Evolutionary conservation across 1,140 invertebrate genomes (phyloP), one percentile per base, ranked within the genome.

Genomic region (Epicauta chinensis): DNA sequence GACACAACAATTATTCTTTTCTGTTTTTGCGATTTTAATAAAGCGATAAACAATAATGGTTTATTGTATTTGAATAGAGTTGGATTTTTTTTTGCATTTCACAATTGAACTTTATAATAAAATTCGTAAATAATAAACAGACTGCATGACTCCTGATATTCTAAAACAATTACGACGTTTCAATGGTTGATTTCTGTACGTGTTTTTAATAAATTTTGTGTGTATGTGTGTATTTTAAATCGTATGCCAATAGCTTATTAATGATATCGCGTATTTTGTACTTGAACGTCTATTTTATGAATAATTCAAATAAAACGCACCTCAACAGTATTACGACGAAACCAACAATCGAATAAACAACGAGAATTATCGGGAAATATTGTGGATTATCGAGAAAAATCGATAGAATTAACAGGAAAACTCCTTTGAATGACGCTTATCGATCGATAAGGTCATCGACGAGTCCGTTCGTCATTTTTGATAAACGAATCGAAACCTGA

Each of bases 81-180:
- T n/a, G n/a, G n/a, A n/a, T n/a, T n/a, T n/a, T n/a, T n/a, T n/a
- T n/a, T n/a, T n/a, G n/a, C n/a, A n/a, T 23, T 23, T 3, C 7
- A 23, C 17, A 7, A 23, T 23, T 7, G 23, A 23, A 7, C 7
- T 23, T 23, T 7, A 23, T 5, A 5, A 23, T n/a, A 23, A 23
- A 23, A 23, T 23, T 23, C 23, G 23, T 23, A 23, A 23, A 23
- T 23, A n/a, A 2, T 23, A 23, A 12, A 17, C 41, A 51, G 49
- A 51, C 49, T 51, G 49, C 49, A 23, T 41, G 49, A 51, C 49
- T 51, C 49, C 49, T 9, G 38, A 47, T 34, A 35, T 46, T 46
- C 37, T 36, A 46, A 36, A 46, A 51, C 48, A 39, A n/a, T n/a
- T n/a, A n/a, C n/a, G n/a, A n/a, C n/a, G n/a, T n/a, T n/a, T n/a